phyloP scores from a whole-genome alignment of 1,140 invertebrate genomes.

The Macrosteles quadrilineatus region DNA sequence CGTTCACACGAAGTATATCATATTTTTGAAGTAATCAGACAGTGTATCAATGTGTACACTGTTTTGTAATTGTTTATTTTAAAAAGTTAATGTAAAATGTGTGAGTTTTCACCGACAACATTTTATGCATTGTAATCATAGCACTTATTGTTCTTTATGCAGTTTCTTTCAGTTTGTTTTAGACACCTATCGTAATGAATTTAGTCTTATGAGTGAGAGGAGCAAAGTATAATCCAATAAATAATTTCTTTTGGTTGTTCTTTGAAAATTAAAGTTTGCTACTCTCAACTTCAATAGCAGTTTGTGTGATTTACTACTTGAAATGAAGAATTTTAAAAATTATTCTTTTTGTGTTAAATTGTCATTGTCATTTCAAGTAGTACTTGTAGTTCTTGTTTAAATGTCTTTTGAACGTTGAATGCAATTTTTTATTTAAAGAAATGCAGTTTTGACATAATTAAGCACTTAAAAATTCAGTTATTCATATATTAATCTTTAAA shows the following conservation, averaged over 20 bases:
- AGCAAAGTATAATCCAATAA: neutral
- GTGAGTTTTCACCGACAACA: neutral
- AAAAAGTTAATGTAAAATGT: constrained; percentile 2
- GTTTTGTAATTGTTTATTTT: neutral
- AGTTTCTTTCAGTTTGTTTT: constrained; percentile 5
- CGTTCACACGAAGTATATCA: neutral
- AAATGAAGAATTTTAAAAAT: neutral
- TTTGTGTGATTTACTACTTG: constrained; percentile 10
- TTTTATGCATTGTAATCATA: constrained; percentile 13
- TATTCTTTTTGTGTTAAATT: no score
- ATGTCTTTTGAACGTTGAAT: no score
- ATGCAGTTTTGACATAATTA: no score
- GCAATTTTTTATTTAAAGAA: no score
- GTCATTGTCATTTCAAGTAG: constrained; percentile 7
- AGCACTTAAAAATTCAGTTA: no score
- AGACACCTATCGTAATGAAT: neutral
- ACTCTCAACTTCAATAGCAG: constrained; percentile 20
- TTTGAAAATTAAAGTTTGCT: neutral
- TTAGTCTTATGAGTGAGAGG: constrained; percentile 11
- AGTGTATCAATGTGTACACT: neutral
- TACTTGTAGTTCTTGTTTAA: neutral
- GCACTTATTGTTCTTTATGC: constrained; percentile 3
- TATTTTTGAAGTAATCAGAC: neutral
- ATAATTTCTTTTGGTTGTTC: no score
- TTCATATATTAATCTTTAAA: no score